Conservation (phyloP, 2,888 invertebrate genomes). For the Agonum fuliginosum region DNA sequence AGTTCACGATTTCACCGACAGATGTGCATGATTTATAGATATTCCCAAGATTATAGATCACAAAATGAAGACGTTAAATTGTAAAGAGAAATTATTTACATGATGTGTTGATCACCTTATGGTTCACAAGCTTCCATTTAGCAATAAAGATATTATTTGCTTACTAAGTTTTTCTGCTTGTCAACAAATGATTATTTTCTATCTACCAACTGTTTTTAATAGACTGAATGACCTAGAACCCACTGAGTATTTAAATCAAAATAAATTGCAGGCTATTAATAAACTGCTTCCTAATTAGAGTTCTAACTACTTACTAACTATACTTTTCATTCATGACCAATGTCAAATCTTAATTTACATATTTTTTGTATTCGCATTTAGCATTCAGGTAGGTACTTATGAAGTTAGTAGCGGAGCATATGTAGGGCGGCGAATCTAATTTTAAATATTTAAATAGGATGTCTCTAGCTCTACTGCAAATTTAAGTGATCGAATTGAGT, state of each 20-base stretch:
- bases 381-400: conserved; percentile 11
- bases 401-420: neutral
- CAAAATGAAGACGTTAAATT: conserved; percentile 5
- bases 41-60: conserved; percentile 14
- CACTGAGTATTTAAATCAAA: conserved; percentile 47
- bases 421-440: conserved; percentile 24
- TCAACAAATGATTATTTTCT: conserved; percentile 27
- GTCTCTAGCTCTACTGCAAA: conserved; percentile 4
- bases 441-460: conserved; percentile 29
- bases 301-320: conserved; percentile 26
- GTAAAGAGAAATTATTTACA: conserved; percentile 32
- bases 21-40: conserved; percentile 39
- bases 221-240: conserved; percentile 55
- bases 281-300: conserved; percentile 52
- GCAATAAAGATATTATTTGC: neutral
- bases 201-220: conserved; percentile 54
- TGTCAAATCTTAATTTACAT: conserved; percentile 17
- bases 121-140: conserved; percentile 15
- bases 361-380: conserved; percentile 21
- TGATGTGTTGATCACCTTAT: conserved; percentile 15
- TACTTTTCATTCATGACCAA: conserved; percentile 35
- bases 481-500: conserved; percentile 10
- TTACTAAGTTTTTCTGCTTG: conserved; percentile 6
- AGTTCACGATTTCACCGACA: conserved; percentile 49
- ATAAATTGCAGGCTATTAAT: conserved; percentile 48